Evolutionary conservation across 2,113 vertebrate genomes (phyloP).

Genomic region (Spermophilus dauricus): DNA sequence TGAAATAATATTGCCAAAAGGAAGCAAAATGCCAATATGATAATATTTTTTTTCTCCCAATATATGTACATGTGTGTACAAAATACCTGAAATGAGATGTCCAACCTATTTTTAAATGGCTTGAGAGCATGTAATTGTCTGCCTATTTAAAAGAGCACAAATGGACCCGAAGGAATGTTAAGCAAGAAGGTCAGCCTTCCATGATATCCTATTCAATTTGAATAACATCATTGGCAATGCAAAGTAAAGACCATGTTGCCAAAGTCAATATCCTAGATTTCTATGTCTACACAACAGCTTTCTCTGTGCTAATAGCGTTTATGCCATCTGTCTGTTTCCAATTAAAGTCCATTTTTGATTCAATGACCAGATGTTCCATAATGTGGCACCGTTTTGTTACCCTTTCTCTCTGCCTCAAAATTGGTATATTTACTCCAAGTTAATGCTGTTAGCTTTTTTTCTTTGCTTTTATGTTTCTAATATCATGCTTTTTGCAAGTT

Average conservation of each 20-base stretch:
- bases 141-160: neutral
- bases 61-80: neutral
- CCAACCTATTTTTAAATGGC: conserved; percentile 34
- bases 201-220: conserved; percentile 22
- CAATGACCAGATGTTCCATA: conserved; percentile 78
- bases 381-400: conserved; percentile 30
- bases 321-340: conserved; percentile 80
- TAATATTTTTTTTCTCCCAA: neutral
- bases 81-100: neutral
- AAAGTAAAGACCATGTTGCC: conserved; percentile 56
- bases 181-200: neutral
- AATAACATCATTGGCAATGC: conserved; percentile 58
- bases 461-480: neutral
- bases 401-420: conserved; percentile 61
- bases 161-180: neutral
- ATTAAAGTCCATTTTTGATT: conserved; percentile 78
- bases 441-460: neutral
- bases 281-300: conserved; percentile 71
- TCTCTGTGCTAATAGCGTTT: conserved; percentile 75
- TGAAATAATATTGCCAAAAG: conserved; percentile 33
- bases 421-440: neutral
- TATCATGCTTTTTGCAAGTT: neutral
- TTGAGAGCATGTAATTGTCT: neutral
- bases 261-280: conserved; percentile 70
- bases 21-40: conserved; percentile 4